phyloP scores from a whole-genome alignment of 2,888 invertebrate genomes.

The Timema cristinae region DNA sequence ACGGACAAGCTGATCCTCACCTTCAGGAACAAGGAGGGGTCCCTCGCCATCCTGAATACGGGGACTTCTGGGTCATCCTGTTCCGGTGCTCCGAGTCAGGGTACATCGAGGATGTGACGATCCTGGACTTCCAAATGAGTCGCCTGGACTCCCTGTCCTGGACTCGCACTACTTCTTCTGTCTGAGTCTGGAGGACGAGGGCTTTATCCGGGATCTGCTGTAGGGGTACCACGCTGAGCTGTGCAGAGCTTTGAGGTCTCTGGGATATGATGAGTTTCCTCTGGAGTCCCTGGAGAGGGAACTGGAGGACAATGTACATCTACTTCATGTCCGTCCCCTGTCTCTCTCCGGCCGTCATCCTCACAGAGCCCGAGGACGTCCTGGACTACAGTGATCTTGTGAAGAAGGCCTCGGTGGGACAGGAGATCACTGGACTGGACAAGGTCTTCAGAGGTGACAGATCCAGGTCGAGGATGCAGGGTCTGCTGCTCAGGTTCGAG shows the following conservation, averaged over 20 bases:
- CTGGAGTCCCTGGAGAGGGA: slow-evolving; percentile 28
- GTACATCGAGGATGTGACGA: slow-evolving; percentile 21
- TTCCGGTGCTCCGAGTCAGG: slow-evolving; percentile 15
- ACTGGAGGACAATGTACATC: slow-evolving; percentile 25
- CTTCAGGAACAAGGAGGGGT: slow-evolving; percentile 8
- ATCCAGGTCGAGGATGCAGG: background rate
- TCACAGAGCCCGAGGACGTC: slow-evolving; percentile 22
- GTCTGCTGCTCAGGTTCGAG: slow-evolving; percentile 5
- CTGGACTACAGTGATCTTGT: slow-evolving; percentile 16
- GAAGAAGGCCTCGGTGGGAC: slow-evolving; percentile 1
- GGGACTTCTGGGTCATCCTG: slow-evolving; percentile 30
- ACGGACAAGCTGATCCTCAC: background rate
- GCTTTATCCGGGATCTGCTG: slow-evolving; percentile 23
- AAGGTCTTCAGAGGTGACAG: background rate
- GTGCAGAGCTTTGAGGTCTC: slow-evolving; percentile 8
- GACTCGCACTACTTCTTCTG: slow-evolving; percentile 30
- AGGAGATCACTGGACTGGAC: background rate
- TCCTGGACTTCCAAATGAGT: slow-evolving; percentile 31
- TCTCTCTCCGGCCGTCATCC: slow-evolving; percentile 24
- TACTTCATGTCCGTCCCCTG: slow-evolving; percentile 27
- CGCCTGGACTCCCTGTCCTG: slow-evolving; percentile 28
- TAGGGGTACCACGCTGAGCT: slow-evolving; percentile 25
- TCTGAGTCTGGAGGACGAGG: slow-evolving; percentile 21
- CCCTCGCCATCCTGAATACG: slow-evolving; percentile 26
- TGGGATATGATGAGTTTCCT: slow-evolving; percentile 21